Evolutionary conservation across 2,113 vertebrate genomes (phyloP), one percentile per base, ranked within the genome.

Genomic region (Ictalurus punctatus): DNA sequence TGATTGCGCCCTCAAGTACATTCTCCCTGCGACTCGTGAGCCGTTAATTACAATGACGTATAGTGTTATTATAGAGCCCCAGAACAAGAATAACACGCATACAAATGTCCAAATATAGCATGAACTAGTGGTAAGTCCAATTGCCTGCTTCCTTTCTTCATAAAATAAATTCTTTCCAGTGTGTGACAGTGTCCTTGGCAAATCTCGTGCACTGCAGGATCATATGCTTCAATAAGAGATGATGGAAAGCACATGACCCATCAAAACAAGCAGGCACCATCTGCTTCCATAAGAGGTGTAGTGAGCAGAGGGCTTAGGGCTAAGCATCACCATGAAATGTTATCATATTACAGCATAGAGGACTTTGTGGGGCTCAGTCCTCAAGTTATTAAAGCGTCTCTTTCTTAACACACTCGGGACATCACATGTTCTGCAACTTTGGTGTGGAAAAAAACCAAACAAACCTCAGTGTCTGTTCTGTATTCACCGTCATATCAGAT

Each of bases 181-280:
- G 76, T 65, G 80, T 87, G 9, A 44, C 0, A 12, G 10, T 37
- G 21, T 37, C 52, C 44, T 81, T 86, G 59, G 30, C 58, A 58
- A 34, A 25, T 27, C 27, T 52, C 17, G 54, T 67, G 81, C 25
- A 90, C 52, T 23, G 27, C n/a, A 63, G 23, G 23, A 56, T 89
- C 56, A 81, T 87, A 71, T 80, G 73, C 58, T 69, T 80, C 67
- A 54, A 17, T 67, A 78, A 84, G 54, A 80, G 17, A 84, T 84
- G 61, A 84, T 84, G 23, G 81, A 85, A 89, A 9, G 40, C 74
- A 83, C 84, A 88, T 88, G 87, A 88, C 69, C 83, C 61, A 25
- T 37, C n/a, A 54, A 76, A 25, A 61, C 80, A 8, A 58, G 56
- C 17, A 81, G 37, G 34, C 84, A 17, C 3, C 17, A 7, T 83